Percentiles rank a stretch among this genome's conserved stretches.
Conservation (phyloP, 2,888 invertebrate genomes). For the Andrena marginata region DNA sequence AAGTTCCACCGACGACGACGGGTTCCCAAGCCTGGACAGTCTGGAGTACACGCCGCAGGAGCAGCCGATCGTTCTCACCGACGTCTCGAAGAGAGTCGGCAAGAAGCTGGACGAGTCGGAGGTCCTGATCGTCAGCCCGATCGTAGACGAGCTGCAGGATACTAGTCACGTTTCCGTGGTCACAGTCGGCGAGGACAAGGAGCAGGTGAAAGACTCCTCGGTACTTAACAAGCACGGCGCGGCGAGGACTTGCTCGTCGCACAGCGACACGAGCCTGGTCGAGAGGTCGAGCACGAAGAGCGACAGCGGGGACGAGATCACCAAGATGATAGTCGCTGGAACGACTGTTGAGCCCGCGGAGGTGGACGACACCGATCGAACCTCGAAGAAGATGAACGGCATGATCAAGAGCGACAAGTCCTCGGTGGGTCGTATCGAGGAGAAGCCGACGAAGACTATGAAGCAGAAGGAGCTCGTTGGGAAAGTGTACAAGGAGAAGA, state of each 20-base stretch:
- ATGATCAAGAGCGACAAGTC: constrained; percentile 80
- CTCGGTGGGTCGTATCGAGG: constrained; percentile 80
- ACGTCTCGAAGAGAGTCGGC: constrained; percentile 84
- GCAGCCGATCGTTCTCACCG: constrained; percentile 83
- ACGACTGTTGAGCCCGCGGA: constrained; percentile 82
- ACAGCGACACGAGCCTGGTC: constrained; percentile 75
- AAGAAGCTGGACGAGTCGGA: constrained; percentile 94
- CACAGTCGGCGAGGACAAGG: constrained; percentile 92
- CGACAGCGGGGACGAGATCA: constrained; percentile 83
- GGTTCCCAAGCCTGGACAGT: constrained; percentile 91
- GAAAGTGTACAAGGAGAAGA: constrained; percentile 77
- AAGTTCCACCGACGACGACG: constrained; percentile 91
- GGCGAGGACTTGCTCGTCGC: constrained; percentile 76
- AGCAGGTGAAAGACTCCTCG: constrained; percentile 91
- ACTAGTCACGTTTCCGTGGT: constrained; percentile 97
- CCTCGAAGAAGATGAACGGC: constrained; percentile 85
- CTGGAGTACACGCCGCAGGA: constrained; percentile 87
- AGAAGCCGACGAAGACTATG: constrained; percentile 77
- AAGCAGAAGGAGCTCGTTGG: constrained; percentile 68
- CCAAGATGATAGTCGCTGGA: constrained; percentile 85
- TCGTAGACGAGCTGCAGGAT: constrained; percentile 87
- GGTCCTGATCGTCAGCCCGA: constrained; percentile 92
- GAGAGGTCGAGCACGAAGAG: constrained; percentile 76
- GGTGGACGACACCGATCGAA: constrained; percentile 70
- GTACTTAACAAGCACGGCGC: constrained; percentile 71